These are phyloP conservation scores for Frankliniella fusca DNA, from an alignment of 2,888 invertebrate species.

Conservation along the genomic window DNA sequence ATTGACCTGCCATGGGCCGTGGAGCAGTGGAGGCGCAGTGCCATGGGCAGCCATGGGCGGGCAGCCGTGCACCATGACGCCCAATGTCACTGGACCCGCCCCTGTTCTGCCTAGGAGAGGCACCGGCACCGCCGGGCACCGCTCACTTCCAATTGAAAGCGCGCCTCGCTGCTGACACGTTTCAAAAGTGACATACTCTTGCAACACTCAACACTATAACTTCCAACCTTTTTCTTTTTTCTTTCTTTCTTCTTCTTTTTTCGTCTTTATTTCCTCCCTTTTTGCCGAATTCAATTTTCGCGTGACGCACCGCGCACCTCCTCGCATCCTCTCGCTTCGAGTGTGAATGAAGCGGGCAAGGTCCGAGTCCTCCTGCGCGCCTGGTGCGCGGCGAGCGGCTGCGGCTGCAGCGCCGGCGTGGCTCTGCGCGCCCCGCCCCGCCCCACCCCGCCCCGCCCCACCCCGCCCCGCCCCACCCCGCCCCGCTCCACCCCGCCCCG, in stretches of 20 bases:
- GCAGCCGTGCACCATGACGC: background rate
- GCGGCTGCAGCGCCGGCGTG: background rate
- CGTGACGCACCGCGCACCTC: too few species aligned
- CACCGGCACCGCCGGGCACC: background rate
- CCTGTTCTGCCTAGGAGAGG: background rate
- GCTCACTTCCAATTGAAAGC: background rate
- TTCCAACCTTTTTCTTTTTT: too few species aligned
- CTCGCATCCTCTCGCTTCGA: too few species aligned
- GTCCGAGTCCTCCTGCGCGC: too few species aligned
- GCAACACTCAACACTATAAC: too few species aligned
- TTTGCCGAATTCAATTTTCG: too few species aligned
- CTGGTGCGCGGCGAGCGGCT: background rate
- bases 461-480: background rate
- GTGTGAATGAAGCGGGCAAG: too few species aligned
- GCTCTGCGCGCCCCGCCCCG: background rate
- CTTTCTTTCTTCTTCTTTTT: too few species aligned
- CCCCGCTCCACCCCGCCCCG: background rate
- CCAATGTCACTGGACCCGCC: background rate
- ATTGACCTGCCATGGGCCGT: constrained; percentile 2
- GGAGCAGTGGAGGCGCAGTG: background rate
- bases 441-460: background rate
- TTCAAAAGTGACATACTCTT: too few species aligned
- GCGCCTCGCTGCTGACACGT: background rate
- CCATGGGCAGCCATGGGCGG: background rate
- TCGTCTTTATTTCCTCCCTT: too few species aligned